A percentile compares a stretch with the other conserved stretches of the same genome.
Evolutionary conservation across 1,140 invertebrate genomes (phyloP).

Genomic region (Drosophila sucinea): DNA sequence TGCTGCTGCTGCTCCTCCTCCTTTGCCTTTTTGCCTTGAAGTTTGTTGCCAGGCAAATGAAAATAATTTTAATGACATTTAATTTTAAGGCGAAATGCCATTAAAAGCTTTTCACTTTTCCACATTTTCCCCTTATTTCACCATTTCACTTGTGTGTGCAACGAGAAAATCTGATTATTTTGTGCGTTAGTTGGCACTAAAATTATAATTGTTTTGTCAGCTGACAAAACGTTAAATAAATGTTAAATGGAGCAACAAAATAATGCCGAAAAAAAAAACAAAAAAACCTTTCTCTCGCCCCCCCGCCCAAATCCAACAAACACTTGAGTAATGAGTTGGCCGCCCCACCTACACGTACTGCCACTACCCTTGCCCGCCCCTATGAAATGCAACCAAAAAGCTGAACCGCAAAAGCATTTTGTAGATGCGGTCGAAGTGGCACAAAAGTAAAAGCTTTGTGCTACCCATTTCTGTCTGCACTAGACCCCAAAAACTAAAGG

Average conservation of each 20-base stretch:
- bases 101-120: conserved; percentile 76
- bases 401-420: conserved; percentile 53
- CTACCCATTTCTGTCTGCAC: background rate
- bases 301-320: background rate
- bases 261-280: background rate
- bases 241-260: conserved; percentile 9
- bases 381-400: conserved; percentile 18
- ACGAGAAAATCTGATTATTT: conserved; percentile 69
- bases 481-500: conserved; percentile 8
- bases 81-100: conserved; percentile 73
- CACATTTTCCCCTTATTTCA: conserved; percentile 30
- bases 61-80: conserved; percentile 80
- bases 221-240: conserved; percentile 36
- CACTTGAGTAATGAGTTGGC: conserved; percentile 33
- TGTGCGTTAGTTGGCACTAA: conserved; percentile 73
- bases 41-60: conserved; percentile 41
- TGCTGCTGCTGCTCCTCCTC: background rate
- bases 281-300: too few relatives aligned
- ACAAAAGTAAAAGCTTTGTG: conserved; percentile 36
- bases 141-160: background rate
- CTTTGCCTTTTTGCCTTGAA: conserved; percentile 14
- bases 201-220: conserved; percentile 44
- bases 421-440: conserved; percentile 28
- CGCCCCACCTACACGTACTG: background rate
- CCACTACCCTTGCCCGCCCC: background rate